Conservation (phyloP, 2,113 vertebrate genomes). For the Mormyrus iriodes region DNA sequence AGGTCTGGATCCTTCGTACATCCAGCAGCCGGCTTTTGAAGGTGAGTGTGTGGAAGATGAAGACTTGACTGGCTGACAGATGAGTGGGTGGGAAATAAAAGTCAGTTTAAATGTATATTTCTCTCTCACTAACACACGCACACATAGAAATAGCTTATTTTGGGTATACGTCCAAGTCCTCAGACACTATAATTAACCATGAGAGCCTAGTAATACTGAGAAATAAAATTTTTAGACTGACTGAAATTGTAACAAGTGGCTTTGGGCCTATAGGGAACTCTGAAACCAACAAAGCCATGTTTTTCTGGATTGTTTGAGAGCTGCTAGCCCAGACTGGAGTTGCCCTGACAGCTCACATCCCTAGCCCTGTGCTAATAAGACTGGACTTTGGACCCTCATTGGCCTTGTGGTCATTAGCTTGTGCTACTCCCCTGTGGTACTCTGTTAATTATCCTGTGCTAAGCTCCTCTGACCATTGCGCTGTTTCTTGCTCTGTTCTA, state of each 20-base stretch:
- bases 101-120: neutral
- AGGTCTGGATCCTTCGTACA: neutral
- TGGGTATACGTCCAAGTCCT: neutral
- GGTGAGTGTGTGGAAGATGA: neutral
- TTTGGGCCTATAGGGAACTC: neutral
- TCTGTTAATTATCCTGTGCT: neutral
- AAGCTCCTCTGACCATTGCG: neutral
- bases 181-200: neutral
- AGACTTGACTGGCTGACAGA: conserved; percentile 7
- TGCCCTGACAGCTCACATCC: neutral
- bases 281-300: neutral
- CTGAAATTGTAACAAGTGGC: neutral
- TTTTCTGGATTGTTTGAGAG: neutral
- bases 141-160: neutral
- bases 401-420: neutral
- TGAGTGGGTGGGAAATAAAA: neutral
- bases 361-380: neutral
- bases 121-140: neutral
- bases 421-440: neutral
- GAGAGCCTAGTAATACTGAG: neutral
- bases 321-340: neutral
- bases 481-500: neutral
- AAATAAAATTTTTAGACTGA: neutral
- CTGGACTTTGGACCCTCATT: neutral
- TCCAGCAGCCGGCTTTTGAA: neutral